phyloP scores from a whole-genome alignment of 2,888 invertebrate species.

The Caenorhabditis sp. region DNA sequence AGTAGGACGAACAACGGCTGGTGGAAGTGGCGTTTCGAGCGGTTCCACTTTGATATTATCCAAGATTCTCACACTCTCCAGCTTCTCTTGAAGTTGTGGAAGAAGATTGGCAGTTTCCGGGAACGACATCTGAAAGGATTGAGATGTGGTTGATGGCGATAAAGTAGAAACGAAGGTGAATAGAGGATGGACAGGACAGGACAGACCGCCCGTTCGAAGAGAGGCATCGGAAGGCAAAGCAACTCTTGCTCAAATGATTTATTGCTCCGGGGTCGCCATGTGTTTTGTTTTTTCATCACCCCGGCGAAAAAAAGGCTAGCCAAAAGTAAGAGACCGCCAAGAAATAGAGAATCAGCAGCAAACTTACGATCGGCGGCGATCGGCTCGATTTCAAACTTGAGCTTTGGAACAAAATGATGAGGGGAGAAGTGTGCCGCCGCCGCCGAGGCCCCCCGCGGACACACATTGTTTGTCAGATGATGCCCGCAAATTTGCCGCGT shows the following conservation, averaged over 20 bases:
- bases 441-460: conserved; percentile 10
- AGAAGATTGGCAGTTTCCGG: conserved; percentile 25
- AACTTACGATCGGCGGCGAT: not conserved
- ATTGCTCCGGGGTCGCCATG: conserved; percentile 29
- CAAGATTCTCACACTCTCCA: conserved; percentile 43
- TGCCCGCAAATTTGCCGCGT: conserved; percentile 16
- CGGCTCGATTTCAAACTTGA: conserved; percentile 31
- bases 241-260: conserved; percentile 33
- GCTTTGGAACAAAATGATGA: conserved; percentile 34
- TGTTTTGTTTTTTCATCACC: conserved; percentile 35
- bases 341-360: conserved; percentile 30
- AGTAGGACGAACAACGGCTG: conserved; percentile 23
- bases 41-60: conserved; percentile 23
- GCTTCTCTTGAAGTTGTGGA: conserved; percentile 48
- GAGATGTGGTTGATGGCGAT: not conserved
- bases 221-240: conserved; percentile 1
- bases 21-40: conserved; percentile 6
- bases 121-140: conserved; percentile 39
- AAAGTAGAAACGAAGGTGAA: not conserved
- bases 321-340: conserved; percentile 5
- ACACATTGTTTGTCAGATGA: conserved; percentile 28
- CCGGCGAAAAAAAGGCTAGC: not conserved
- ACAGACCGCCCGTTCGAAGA: no score
- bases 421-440: no score
- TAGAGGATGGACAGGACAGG: conserved; percentile 1